phyloP scores from a whole-genome alignment of 2,113 vertebrate species.

The Fulmarus glacialis region DNA sequence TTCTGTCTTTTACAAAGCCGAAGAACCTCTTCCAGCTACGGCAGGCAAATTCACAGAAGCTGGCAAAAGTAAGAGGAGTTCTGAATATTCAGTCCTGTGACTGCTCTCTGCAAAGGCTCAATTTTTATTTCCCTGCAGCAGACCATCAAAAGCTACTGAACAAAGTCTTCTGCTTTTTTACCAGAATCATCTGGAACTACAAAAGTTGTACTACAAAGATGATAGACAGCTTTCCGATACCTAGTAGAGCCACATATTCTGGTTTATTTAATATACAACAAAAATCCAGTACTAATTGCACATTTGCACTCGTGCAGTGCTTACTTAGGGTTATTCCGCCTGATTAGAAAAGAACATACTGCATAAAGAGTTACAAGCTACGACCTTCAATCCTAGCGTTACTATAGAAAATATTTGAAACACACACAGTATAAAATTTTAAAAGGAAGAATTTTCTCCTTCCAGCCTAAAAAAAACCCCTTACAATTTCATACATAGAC shows the following conservation, averaged over 20 bases:
- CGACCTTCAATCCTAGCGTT: background rate
- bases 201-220: background rate
- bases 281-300: background rate
- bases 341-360: background rate
- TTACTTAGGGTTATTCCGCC: background rate
- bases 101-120: background rate
- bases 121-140: conserved; percentile 6
- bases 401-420: background rate
- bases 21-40: background rate
- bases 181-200: background rate
- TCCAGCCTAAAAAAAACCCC: background rate
- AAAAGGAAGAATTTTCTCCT: background rate
- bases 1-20: background rate
- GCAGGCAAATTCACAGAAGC: background rate
- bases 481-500: background rate
- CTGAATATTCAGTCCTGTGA: background rate
- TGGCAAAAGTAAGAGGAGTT: background rate
- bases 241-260: background rate
- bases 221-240: background rate
- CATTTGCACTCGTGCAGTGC: background rate
- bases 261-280: background rate
- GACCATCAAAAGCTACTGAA: background rate
- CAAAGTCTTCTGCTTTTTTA: background rate
- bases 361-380: background rate
- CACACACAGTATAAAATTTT: rapidly evolving